Base-by-base conservation (phyloP, 1,140 invertebrate genomes). In the Trigoniulus corallinus region DNA sequence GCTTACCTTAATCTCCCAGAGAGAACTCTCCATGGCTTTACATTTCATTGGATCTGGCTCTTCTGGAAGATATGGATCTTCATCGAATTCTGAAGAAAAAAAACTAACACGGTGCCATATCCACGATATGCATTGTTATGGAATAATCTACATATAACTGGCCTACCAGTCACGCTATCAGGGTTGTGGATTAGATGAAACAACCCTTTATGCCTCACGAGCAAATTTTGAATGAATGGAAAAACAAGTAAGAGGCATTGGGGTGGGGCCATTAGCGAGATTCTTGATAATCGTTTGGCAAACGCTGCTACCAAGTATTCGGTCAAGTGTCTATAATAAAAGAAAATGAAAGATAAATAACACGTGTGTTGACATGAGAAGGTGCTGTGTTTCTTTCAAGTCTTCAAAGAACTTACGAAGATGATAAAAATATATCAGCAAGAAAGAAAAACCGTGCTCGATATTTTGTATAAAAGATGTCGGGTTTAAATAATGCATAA, bases 281-380 rank as follows among this genome's bases (percentile, higher is more conserved):
- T 69, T 10, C 92, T 76, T 0, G 88, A 76, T 37, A 94, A 66
- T 49, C 84, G 78, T 69, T 98, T 98, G 2, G 80, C 79, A 69
- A 97, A 98, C 2, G 91, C 86, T 0, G 88, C 93, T 7, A 95
- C 88, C 48, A 96, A 64, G 56, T 81, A 79, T 61, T 91, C 83
- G 0, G 92, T 88, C 52, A 98, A 71, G 73, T 96, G 88, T 0
- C 85, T 88, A 63, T 22, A 71, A 68, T 58, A 53, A 47, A 54
- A 57, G 57, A 34, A 53, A 21, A 40, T 57, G 60, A 41, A 55
- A 43, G 40, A 52, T 48, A 49, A 48, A 55, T 22, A 54, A 41
- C 29, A 29, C 29, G 13, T 24, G 22, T 12, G 18, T n/a, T 26
- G 22, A 15, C 10, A 4, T 39, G 37, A 34, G 13, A 42, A 48